phyloP scores from a whole-genome alignment of 1,140 invertebrate species.

The Zaprionus lachaisei region DNA sequence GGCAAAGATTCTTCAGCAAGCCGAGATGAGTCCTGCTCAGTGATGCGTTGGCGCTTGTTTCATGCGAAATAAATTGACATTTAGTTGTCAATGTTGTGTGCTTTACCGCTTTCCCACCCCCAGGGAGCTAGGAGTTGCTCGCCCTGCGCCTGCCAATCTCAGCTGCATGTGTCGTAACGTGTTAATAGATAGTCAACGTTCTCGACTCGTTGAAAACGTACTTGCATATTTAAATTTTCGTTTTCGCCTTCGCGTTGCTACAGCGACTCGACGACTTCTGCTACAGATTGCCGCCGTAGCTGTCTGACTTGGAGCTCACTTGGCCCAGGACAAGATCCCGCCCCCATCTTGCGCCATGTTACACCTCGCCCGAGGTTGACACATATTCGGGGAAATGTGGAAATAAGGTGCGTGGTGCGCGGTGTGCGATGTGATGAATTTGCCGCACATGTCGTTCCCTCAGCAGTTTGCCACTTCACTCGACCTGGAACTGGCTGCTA shows the following conservation, averaged over 20 bases:
- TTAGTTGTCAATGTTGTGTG: constrained; percentile 64
- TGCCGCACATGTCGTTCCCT: constrained; percentile 39
- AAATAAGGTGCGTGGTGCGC: neutral
- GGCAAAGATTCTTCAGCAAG: neutral
- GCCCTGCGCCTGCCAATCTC: constrained; percentile 30
- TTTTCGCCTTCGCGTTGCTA: constrained; percentile 10
- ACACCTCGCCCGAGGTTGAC: constrained; percentile 33
- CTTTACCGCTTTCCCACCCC: neutral
- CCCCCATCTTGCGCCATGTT: constrained; percentile 9
- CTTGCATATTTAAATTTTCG: constrained; percentile 77
- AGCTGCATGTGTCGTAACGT: constrained; percentile 67
- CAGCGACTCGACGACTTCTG: neutral
- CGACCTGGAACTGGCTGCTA: constrained; percentile 24
- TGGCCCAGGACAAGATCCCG: neutral
- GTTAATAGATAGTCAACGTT: constrained; percentile 75
- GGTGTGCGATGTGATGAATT: constrained; percentile 28
- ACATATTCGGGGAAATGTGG: constrained; percentile 24
- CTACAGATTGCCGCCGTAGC: too few species aligned
- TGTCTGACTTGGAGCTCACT: neutral
- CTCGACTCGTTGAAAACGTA: constrained; percentile 54
- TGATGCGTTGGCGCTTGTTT: constrained; percentile 51
- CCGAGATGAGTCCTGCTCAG: constrained; percentile 10
- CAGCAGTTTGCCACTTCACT: constrained; percentile 24
- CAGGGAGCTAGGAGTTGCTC: too few species aligned
- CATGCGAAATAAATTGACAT: constrained; percentile 80